These are phyloP conservation scores for Sarcophaga caerulescens DNA, from an alignment of 2,888 invertebrate genomes.

Conservation along the genomic window DNA sequence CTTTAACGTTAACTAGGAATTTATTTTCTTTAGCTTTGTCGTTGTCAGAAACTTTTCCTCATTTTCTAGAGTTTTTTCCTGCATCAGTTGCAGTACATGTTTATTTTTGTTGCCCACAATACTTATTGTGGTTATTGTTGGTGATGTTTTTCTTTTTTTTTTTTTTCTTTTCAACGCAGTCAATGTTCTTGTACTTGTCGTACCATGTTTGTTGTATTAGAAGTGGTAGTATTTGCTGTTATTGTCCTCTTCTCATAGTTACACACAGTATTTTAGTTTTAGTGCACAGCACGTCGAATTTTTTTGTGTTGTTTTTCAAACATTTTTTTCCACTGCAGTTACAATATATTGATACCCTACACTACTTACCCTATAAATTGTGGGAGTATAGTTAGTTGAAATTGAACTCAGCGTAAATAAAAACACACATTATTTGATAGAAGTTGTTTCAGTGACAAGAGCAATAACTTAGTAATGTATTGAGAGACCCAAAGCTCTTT, in stretches of 20 bases:
- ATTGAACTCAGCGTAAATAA: too few relatives aligned
- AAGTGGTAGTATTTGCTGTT: background rate
- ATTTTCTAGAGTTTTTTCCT: too few relatives aligned
- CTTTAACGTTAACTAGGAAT: too few relatives aligned
- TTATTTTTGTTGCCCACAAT: background rate
- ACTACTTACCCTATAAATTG: too few relatives aligned
- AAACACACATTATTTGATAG: too few relatives aligned
- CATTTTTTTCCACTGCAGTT: background rate
- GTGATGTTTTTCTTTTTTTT: background rate
- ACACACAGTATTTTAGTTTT: background rate
- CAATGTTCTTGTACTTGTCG: background rate
- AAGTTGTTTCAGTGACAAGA: too few relatives aligned
- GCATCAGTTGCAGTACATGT: too few relatives aligned
- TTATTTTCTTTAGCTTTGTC: too few relatives aligned
- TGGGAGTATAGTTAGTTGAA: too few relatives aligned
- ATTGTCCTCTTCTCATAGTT: background rate
- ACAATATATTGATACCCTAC: background rate
- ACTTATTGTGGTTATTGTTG: background rate
- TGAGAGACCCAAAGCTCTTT: too few relatives aligned
- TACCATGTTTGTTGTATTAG: background rate
- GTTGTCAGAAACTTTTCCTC: too few relatives aligned
- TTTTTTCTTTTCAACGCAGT: background rate
- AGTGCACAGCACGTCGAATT: slow-evolving; percentile 11
- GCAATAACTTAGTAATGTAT: too few relatives aligned
- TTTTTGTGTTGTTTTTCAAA: background rate